A percentile compares a stretch with the other conserved stretches of the same genome.
These are phyloP conservation scores for Poeciliopsis occidentalis DNA, from an alignment of 2,113 vertebrate genomes.

Conservation along the genomic window DNA sequence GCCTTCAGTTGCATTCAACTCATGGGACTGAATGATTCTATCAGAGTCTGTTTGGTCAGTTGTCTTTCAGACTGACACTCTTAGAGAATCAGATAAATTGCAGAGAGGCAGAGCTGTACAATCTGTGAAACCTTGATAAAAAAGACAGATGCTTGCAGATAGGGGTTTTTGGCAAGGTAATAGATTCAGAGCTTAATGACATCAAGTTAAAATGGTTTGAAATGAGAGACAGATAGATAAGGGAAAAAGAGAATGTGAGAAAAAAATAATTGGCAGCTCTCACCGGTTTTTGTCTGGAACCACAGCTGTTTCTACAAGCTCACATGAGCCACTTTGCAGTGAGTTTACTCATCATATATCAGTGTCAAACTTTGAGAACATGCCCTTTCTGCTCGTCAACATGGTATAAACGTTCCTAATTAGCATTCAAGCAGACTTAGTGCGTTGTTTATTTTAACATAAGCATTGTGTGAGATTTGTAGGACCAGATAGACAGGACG, in stretches of 20 bases:
- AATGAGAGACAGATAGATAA: slow-evolving; percentile 14
- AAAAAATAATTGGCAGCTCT: slow-evolving; percentile 16
- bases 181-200: slow-evolving; percentile 34
- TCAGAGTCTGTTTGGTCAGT: slow-evolving; percentile 43
- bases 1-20: slow-evolving; percentile 30
- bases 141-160: slow-evolving; percentile 40
- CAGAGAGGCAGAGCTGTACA: slow-evolving; percentile 7
- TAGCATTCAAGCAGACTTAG: neutral
- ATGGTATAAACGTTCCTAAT: neutral
- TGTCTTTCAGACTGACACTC: slow-evolving; percentile 50
- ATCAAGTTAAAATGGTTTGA: slow-evolving; percentile 32
- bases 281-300: neutral
- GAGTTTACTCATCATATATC: neutral
- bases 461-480: neutral
- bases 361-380: neutral
- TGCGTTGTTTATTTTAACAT: neutral
- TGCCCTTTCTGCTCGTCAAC: neutral
- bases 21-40: slow-evolving; percentile 14
- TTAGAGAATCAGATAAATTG: slow-evolving; percentile 36
- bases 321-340: neutral
- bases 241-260: neutral
- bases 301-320: slow-evolving; percentile 4
- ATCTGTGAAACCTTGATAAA: slow-evolving; percentile 52
- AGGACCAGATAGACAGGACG: neutral
- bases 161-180: slow-evolving; percentile 7